phyloP scores from a whole-genome alignment of 2,113 vertebrate species.

The Pterocles orientalis region DNA sequence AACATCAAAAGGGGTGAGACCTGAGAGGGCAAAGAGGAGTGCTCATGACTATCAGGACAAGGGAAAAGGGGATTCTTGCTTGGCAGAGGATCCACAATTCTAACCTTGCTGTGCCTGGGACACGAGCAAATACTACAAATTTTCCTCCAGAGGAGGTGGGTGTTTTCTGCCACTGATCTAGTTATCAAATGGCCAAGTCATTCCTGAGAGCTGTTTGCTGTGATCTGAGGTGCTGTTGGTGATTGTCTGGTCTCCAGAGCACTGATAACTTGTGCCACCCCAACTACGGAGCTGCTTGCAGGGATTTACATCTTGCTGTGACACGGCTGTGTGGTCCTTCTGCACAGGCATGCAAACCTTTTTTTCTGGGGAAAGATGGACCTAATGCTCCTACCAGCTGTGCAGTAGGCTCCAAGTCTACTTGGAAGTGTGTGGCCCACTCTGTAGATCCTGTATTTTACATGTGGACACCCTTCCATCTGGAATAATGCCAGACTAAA shows the following conservation, averaged over 20 bases:
- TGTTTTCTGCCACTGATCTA: not conserved
- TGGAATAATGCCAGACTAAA: not conserved
- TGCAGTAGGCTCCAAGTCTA: not conserved
- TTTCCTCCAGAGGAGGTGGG: not conserved
- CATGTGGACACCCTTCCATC: not conserved
- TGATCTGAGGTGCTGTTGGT: not conserved
- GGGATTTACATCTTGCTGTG: not conserved
- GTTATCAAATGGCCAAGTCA: not conserved
- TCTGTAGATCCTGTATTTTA: not conserved
- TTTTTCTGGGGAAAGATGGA: not conserved
- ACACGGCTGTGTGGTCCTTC: not conserved
- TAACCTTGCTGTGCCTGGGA: not conserved
- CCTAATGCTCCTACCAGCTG: not conserved
- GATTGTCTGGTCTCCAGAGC: accelerated
- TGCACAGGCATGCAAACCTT: not conserved
- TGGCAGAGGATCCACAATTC: not conserved
- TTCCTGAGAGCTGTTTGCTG: not conserved
- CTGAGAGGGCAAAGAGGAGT: not conserved
- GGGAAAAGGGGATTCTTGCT: not conserved
- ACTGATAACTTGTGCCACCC: not conserved
- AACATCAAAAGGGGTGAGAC: not conserved
- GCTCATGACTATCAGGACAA: not conserved
- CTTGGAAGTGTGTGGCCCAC: not conserved
- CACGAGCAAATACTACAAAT: not conserved
- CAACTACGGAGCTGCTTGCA: not conserved